phyloP scores from a whole-genome alignment of 2,113 vertebrate species.

The Carassius auratus region DNA sequence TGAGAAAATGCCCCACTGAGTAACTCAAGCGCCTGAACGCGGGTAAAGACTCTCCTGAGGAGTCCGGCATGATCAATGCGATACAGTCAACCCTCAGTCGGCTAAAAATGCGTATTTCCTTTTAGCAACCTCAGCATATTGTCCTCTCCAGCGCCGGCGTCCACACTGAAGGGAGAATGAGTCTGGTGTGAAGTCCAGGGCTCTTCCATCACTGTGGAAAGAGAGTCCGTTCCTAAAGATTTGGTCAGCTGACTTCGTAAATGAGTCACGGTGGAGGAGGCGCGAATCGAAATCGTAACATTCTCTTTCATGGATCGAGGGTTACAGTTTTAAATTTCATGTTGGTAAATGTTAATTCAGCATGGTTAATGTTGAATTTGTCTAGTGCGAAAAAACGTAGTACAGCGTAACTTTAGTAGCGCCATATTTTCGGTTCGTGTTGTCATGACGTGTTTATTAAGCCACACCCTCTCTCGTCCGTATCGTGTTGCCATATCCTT shows the following conservation, averaged over 20 bases:
- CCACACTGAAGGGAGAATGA: neutral
- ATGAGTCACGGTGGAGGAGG: constrained; percentile 8
- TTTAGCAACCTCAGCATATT: neutral
- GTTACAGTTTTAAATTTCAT: neutral
- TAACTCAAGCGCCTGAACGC: constrained; percentile 76
- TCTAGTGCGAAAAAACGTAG: neutral
- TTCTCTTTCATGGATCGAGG: neutral
- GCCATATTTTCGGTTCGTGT: neutral
- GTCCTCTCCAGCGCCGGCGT: neutral
- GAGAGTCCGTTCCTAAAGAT: neutral
- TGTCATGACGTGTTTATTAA: neutral
- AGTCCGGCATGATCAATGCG: constrained; percentile 31
- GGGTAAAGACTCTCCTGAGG: constrained; percentile 59
- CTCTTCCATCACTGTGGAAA: neutral
- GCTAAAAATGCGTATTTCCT: neutral
- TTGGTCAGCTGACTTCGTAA: constrained; percentile 6
- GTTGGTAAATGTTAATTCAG: neutral
- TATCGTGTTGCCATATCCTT: too few species aligned
- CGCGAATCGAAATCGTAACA: neutral
- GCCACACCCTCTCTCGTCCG: neutral
- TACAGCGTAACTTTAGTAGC: neutral
- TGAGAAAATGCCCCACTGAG: constrained; percentile 87
- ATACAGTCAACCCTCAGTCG: neutral
- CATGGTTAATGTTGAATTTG: neutral
- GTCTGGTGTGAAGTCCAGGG: neutral